Base-by-base conservation (phyloP, 1,140 invertebrate genomes). In the Augochlora pura region DNA sequence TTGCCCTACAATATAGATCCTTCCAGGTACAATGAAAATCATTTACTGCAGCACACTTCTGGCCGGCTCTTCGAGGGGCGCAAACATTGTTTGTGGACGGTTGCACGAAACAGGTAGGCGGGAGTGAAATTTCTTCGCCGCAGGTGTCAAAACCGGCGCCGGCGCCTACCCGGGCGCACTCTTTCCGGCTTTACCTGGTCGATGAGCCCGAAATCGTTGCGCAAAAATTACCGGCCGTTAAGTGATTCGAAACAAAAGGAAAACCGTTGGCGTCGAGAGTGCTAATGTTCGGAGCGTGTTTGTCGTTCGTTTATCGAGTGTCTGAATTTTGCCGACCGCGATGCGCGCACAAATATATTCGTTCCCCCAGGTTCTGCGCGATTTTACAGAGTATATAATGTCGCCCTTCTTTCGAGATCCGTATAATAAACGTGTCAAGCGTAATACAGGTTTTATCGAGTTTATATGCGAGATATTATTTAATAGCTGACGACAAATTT, bases 221-320 rank as follows among this genome's bases (percentile, higher is more conserved):
- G 84, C 88, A 78, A 91, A 91, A 91, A 91, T 91, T 90, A 91
- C 85, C 82, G 88, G 69, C 65, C 78, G 74, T 70, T 71, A 71
- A 77, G 46, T 39, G 59, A 65, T 59, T 59, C 69, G 14, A 25
- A n/a, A 79, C 62, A 65, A 72, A 73, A 49, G 32, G 18, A 39
- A 21, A 16, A 27, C 4, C n/a, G 14, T 23, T 4, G 1, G 38
- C 16, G 9, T 18, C n/a, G 21, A 23, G 21, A 23, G 70, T 46
- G 60, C 72, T 79, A 79, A 79, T 79, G 62, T 39, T 38, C 8
- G 7, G 16, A 8, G 16, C 49, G 57, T 77, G 59, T 77, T 77
- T 77, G 67, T 39, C 14, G 46, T 77, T 70, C 75, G 67, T 77
- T 77, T 71, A 77, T 32, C 49, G 63, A 6, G 46, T 54, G 10